Conservation (phyloP, 2,888 invertebrate species). For the Epistrophe eligans region DNA sequence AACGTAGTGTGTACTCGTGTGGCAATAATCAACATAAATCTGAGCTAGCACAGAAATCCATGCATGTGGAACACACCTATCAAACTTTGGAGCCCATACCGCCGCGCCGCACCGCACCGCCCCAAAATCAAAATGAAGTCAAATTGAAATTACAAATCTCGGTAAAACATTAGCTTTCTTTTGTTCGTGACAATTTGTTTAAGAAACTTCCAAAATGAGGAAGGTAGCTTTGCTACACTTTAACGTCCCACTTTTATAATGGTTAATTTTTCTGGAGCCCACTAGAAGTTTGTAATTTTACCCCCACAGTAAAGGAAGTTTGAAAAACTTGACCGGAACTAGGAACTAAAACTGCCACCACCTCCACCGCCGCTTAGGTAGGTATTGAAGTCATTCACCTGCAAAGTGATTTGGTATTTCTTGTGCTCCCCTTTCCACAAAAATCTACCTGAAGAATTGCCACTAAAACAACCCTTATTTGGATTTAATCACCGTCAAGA, state of each 20-base stretch:
- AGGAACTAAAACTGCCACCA: conserved; percentile 25
- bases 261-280: conserved; percentile 39
- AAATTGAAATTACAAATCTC: conserved; percentile 65
- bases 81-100: conserved; percentile 39
- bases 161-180: conserved; percentile 63
- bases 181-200: conserved; percentile 74
- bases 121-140: conserved; percentile 31
- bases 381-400: conserved; percentile 67
- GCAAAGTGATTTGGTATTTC: conserved; percentile 56
- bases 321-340: conserved; percentile 71
- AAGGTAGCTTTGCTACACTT: conserved; percentile 29
- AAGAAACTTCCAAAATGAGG: conserved; percentile 54
- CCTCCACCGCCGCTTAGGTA: background rate
- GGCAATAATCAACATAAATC: conserved; percentile 75
- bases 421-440: conserved; percentile 29
- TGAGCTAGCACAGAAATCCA: conserved; percentile 81
- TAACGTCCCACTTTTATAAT: conserved; percentile 77
- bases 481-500: conserved; percentile 44
- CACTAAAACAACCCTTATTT: conserved; percentile 54
- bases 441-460: background rate
- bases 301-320: background rate
- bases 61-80: conserved; percentile 81
- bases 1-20: conserved; percentile 47
- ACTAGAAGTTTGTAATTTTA: background rate
- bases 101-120: background rate